These are phyloP conservation scores for Sparus aurata DNA, from an alignment of 2,797 vertebrate species.

Conservation along the genomic window DNA sequence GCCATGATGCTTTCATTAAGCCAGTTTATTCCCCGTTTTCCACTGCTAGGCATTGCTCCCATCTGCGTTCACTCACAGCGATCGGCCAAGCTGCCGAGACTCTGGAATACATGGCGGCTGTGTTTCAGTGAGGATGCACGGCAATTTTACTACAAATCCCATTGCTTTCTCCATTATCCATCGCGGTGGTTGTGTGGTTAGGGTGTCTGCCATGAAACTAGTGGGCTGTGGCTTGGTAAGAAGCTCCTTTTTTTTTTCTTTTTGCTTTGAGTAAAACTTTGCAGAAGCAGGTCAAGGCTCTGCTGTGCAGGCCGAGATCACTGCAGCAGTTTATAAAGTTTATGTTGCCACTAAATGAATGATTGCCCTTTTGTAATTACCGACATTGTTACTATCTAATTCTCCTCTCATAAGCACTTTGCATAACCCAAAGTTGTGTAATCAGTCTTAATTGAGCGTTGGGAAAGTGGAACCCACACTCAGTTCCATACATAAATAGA, in stretches of 20 bases:
- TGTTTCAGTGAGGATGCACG: constrained; percentile 63
- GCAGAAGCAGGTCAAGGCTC: constrained; percentile 45
- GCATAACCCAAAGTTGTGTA: constrained; percentile 55
- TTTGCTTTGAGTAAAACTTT: constrained; percentile 9
- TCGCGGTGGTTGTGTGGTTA: constrained; percentile 55
- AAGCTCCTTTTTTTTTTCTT: not conserved
- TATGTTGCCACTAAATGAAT: constrained; percentile 39
- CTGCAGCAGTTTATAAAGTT: constrained; percentile 21
- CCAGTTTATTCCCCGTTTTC: constrained; percentile 84
- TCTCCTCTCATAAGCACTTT: constrained; percentile 38
- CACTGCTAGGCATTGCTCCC: constrained; percentile 84
- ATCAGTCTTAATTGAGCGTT: constrained; percentile 47
- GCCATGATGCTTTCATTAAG: constrained; percentile 88
- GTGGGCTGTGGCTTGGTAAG: constrained; percentile 49
- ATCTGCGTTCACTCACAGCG: constrained; percentile 81
- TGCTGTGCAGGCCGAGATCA: constrained; percentile 18
- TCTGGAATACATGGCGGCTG: constrained; percentile 65
- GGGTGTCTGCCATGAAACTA: constrained; percentile 57
- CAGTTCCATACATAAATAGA: constrained; percentile 34
- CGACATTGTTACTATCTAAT: constrained; percentile 45
- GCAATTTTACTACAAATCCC: constrained; percentile 68
- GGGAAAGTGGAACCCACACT: constrained; percentile 56
- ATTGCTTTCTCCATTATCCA: constrained; percentile 57
- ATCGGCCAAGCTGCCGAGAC: constrained; percentile 67
- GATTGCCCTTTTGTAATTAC: constrained; percentile 49